Conservation (phyloP, 2,797 vertebrate genomes). For the Centropyge bicolor region DNA sequence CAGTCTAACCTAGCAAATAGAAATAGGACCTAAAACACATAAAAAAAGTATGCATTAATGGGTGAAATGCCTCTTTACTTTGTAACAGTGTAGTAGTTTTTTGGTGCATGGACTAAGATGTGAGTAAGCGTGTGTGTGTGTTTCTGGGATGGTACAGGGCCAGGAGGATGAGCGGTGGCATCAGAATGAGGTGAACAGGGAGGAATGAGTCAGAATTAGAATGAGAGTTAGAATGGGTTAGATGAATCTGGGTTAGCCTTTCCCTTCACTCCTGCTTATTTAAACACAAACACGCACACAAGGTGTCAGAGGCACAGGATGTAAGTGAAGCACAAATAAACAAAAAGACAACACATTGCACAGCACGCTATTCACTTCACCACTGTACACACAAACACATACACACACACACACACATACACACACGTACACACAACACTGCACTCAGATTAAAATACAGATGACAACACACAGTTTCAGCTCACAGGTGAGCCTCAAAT, state of each 20-base stretch:
- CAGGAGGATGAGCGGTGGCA: conserved; percentile 52
- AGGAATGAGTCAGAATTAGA: conserved; percentile 63
- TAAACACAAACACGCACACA: conserved; percentile 62
- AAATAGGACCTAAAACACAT: not conserved
- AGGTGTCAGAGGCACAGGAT: conserved; percentile 67
- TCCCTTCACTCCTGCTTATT: conserved; percentile 70
- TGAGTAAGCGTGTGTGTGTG: conserved; percentile 39
- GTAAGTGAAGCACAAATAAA: conserved; percentile 69
- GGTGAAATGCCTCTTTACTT: conserved; percentile 64
- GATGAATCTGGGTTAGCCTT: conserved; percentile 71
- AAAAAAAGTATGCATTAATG: conserved; percentile 9
- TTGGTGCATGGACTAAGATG: conserved; percentile 17
- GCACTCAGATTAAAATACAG: conserved; percentile 47
- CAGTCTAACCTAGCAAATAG: not conserved
- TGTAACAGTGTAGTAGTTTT: conserved; percentile 10
- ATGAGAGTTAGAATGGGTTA: conserved; percentile 71
- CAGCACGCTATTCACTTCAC: conserved; percentile 58
- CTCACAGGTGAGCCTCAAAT: conserved; percentile 44
- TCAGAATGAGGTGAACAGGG: conserved; percentile 72
- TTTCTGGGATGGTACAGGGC: conserved; percentile 78
- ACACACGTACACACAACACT: conserved; percentile 42
- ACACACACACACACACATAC: conserved; percentile 23
- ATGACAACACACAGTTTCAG: conserved; percentile 54
- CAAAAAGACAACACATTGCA: conserved; percentile 32
- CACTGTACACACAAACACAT: conserved; percentile 35